Conservation (phyloP, 2,888 invertebrate species). For the Neoitamus cyanurus region DNA sequence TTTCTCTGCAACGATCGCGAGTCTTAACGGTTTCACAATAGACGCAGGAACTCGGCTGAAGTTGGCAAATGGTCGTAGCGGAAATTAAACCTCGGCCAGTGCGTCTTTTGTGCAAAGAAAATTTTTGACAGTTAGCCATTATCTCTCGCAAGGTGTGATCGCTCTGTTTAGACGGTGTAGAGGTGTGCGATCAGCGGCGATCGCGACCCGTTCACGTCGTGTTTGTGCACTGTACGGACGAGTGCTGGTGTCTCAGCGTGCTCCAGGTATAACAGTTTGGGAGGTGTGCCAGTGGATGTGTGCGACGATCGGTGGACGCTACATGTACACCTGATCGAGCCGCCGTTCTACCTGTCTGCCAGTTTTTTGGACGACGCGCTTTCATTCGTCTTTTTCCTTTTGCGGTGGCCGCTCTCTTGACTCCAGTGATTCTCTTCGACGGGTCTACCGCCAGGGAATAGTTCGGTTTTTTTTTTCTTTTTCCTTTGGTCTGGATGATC, state of each 20-base stretch:
- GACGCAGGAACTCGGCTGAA: background rate
- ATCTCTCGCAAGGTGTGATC: background rate
- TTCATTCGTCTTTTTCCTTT: background rate
- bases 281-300: background rate
- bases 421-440: background rate
- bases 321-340: constrained; percentile 7
- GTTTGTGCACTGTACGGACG: background rate
- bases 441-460: too few relatives aligned
- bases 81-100: background rate
- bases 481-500: background rate
- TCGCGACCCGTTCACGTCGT: background rate
- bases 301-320: background rate
- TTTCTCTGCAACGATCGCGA: background rate
- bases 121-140: background rate
- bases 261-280: constrained; percentile 27
- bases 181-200: background rate
- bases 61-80: background rate
- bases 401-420: constrained; percentile 3
- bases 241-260: background rate
- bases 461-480: background rate
- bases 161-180: background rate
- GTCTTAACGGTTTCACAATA: background rate
- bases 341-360: background rate
- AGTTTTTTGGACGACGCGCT: background rate
- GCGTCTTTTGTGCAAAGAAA: background rate